Conservation (phyloP, 2,797 vertebrate genomes). For the Amblyraja radiata region DNA sequence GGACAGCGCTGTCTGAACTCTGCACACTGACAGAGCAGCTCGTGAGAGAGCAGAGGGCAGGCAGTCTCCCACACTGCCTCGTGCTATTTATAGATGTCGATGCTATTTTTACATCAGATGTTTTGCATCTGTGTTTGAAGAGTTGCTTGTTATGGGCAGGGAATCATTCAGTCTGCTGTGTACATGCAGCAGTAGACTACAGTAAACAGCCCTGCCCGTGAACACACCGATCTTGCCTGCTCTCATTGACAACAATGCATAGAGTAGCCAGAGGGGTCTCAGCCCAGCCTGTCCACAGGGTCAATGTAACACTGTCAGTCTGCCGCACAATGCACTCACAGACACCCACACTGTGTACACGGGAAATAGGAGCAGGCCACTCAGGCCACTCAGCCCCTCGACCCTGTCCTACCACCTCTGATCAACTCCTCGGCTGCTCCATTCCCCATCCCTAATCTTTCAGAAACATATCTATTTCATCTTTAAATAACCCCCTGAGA, state of each 20-base stretch:
- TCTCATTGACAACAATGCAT: background rate
- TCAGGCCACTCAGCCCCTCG: no score
- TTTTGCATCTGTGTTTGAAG: slow-evolving; percentile 20
- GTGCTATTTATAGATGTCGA: background rate
- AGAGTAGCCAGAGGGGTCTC: background rate
- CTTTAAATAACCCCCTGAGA: no score
- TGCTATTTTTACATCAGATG: slow-evolving; percentile 29
- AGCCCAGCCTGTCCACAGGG: background rate
- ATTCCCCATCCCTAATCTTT: no score
- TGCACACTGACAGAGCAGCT: background rate
- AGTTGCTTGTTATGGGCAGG: slow-evolving; percentile 13
- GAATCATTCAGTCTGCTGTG: background rate
- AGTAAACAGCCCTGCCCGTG: background rate
- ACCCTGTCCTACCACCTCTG: no score
- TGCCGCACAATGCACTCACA: no score
- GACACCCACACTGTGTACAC: background rate
- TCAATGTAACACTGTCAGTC: no score
- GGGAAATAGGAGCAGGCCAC: no score
- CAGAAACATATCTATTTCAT: no score
- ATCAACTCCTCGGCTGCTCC: no score
- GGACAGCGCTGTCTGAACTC: background rate
- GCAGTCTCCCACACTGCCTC: background rate
- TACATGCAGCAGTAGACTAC: background rate
- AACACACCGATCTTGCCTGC: no score
- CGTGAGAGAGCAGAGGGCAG: background rate